These are phyloP conservation scores for Drosophila obscura DNA, from an alignment of 1,140 invertebrate species.

Conservation along the genomic window DNA sequence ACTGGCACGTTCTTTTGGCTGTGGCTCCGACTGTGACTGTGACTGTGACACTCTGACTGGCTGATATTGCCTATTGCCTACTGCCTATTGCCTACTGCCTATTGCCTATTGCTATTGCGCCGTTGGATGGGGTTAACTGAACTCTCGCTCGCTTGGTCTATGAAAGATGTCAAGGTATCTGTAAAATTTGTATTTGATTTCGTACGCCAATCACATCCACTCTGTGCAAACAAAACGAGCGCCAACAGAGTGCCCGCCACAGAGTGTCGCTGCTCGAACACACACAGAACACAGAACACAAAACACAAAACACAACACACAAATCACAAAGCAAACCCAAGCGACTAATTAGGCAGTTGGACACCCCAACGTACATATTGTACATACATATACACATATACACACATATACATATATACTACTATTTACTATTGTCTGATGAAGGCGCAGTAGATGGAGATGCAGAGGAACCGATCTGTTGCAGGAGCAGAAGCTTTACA, in stretches of 20 bases:
- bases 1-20: slow-evolving; percentile 49
- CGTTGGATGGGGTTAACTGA: slow-evolving; percentile 71
- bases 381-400: too few relatives aligned
- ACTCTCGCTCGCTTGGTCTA: slow-evolving; percentile 63
- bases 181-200: slow-evolving; percentile 66
- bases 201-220: slow-evolving; percentile 63
- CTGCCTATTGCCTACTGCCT: not conserved
- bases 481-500: too few relatives aligned
- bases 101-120: slow-evolving; percentile 13
- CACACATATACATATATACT: too few relatives aligned
- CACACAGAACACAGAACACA: slow-evolving; percentile 11
- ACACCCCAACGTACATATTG: too few relatives aligned
- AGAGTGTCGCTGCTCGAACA: not conserved
- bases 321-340: slow-evolving; percentile 10
- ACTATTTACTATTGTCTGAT: too few relatives aligned
- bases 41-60: not conserved
- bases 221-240: slow-evolving; percentile 7
- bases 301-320: not conserved
- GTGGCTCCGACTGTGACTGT: not conserved
- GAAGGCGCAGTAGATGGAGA: too few relatives aligned
- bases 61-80: slow-evolving; percentile 1
- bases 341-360: slow-evolving; percentile 7
- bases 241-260: not conserved
- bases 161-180: slow-evolving; percentile 82
- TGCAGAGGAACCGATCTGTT: too few relatives aligned